Base-by-base conservation (phyloP, 2,888 invertebrate species). In the Heteropelma amictum region DNA sequence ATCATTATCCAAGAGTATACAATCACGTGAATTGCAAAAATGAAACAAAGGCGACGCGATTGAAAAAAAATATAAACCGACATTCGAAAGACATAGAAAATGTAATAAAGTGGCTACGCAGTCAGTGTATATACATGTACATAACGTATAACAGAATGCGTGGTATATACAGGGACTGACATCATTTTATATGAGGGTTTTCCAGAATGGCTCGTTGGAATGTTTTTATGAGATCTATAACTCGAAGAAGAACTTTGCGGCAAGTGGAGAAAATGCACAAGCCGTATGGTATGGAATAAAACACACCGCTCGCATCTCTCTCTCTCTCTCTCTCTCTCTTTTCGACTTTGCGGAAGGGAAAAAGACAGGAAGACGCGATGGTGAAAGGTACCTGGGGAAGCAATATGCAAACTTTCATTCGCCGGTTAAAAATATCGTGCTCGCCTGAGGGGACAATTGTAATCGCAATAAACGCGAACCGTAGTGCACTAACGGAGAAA, bases 221-320 rank as follows among this genome's bases (percentile, higher is more conserved):
- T 72, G 63, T 76, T 76, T 76, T 74, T 76, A 76, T 51, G 76
- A 68, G 76, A 72, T 73, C 73, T 64, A 73, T 73, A 76, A 76
- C 73, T 69, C 60, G 76, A 35, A 14, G 33, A 61, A 68, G 67
- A 12, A 40, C 33, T n/a, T n/a, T n/a, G n/a, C n/a, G n/a, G n/a
- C n/a, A n/a, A 53, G 58, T n/a, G 38, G 61, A 53, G 63, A 53
- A 64, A 40, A 60, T 65, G 65, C 49, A 40, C 42, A 58, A 42
- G 58, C 35, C 72, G 63, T 76, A 54, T 49, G 74, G 53, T n/a
- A n/a, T n/a, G n/a, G n/a, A n/a, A n/a, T n/a, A n/a, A n/a, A n/a
- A n/a, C n/a, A n/a, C n/a, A n/a, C n/a, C n/a, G n/a, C 53, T 65
- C 60, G 40, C 65, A 70, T 51, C 63, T 53, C 63, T 21, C 33